Evolutionary conservation across 1,140 invertebrate species (phyloP).

Genomic region (Atta texana): DNA sequence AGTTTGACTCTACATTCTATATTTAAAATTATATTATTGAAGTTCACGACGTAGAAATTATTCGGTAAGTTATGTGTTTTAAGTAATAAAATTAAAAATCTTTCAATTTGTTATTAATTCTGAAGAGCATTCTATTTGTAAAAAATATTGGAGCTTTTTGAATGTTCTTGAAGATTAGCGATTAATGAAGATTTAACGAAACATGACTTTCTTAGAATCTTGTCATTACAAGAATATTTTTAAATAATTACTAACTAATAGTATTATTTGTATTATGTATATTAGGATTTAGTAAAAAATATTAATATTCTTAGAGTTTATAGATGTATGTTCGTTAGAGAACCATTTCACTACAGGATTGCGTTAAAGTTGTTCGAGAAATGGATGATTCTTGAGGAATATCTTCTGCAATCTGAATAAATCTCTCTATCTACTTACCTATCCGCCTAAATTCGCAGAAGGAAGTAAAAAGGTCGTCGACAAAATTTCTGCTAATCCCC

Average conservation of each 20-base stretch:
- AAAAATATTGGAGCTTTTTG: background rate
- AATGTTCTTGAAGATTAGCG: background rate
- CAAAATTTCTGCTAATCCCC: background rate
- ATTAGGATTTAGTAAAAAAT: background rate
- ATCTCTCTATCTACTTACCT: background rate
- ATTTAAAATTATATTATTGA: background rate
- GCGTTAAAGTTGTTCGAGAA: background rate
- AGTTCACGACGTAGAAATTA: background rate
- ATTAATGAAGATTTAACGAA: conserved; percentile 1
- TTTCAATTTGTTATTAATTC: background rate
- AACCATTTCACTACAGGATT: background rate
- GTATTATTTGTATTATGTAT: background rate
- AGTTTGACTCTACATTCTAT: background rate
- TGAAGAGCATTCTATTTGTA: background rate
- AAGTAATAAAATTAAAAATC: background rate
- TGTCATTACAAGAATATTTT: background rate
- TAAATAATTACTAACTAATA: background rate
- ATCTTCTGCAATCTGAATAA: background rate
- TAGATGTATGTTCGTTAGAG: background rate
- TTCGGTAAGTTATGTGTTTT: background rate
- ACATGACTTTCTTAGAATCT: background rate
- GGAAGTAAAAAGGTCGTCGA: background rate
- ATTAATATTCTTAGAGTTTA: background rate
- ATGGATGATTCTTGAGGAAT: no score
- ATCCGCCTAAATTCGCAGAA: background rate